Conservation (phyloP, 2,797 vertebrate genomes). For the Gymnoscopelus microlampas region DNA sequence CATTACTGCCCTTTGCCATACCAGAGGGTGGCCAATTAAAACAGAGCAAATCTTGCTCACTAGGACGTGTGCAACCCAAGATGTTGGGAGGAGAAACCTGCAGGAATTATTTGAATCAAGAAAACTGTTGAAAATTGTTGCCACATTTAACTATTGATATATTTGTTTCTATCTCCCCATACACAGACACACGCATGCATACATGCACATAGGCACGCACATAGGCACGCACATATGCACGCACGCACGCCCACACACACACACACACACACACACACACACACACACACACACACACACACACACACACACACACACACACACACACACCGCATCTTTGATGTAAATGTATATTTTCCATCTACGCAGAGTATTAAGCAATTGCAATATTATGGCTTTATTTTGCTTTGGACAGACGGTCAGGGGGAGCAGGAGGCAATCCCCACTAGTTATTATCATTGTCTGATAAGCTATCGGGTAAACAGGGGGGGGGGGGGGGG, state of each 20-base stretch:
- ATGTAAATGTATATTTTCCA: slow-evolving; percentile 69
- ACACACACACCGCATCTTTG: slow-evolving; percentile 1
- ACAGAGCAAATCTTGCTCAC: slow-evolving; percentile 30
- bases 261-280: slow-evolving; percentile 5
- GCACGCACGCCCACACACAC: background rate
- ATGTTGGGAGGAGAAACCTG: slow-evolving; percentile 41
- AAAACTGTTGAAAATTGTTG: slow-evolving; percentile 36
- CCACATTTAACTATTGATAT: background rate
- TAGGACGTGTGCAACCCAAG: slow-evolving; percentile 35
- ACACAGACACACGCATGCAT: slow-evolving; percentile 3
- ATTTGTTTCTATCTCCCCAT: slow-evolving; percentile 36
- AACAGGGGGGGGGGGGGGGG: slow-evolving; percentile 10
- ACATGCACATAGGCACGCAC: too few relatives aligned
- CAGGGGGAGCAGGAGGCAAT: slow-evolving; percentile 75
- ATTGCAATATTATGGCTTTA: slow-evolving; percentile 72
- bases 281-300: background rate
- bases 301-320: slow-evolving; percentile 5
- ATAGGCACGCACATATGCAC: too few relatives aligned
- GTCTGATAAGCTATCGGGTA: slow-evolving; percentile 77
- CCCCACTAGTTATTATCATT: slow-evolving; percentile 73
- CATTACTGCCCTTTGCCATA: background rate
- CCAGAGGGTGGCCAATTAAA: slow-evolving; percentile 47
- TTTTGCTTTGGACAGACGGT: slow-evolving; percentile 72
- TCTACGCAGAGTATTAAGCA: slow-evolving; percentile 78
- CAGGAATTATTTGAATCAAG: slow-evolving; percentile 51